These are phyloP conservation scores for Pararge aegeria DNA, from an alignment of 1,140 invertebrate species.

Conservation along the genomic window DNA sequence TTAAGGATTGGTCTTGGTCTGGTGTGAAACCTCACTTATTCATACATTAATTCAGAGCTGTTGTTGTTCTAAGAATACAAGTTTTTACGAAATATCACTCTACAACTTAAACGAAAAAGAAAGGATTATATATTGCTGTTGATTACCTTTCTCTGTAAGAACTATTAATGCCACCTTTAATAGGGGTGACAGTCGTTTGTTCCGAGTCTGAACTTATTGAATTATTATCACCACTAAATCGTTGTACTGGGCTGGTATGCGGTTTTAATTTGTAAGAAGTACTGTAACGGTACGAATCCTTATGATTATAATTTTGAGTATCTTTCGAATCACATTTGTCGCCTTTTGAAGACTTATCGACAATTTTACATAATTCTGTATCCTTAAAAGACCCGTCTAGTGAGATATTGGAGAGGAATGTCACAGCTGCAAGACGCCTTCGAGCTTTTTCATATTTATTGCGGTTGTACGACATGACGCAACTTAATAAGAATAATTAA, in stretches of 20 bases:
- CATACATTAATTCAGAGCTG: too few species aligned
- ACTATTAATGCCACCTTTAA: slow-evolving; percentile 49
- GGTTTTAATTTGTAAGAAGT: slow-evolving; percentile 45
- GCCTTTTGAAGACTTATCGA: slow-evolving; percentile 49
- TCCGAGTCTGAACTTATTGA: slow-evolving; percentile 86
- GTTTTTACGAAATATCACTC: too few species aligned
- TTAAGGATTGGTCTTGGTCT: too few species aligned
- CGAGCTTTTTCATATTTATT: slow-evolving; percentile 73
- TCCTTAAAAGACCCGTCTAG: slow-evolving; percentile 94
- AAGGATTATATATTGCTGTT: not conserved
- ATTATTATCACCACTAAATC: slow-evolving; percentile 75
- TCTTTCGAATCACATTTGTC: slow-evolving; percentile 52
- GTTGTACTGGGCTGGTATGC: slow-evolving; percentile 63
- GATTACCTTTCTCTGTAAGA: slow-evolving; percentile 84
- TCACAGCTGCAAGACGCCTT: slow-evolving; percentile 91
- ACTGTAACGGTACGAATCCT: slow-evolving; percentile 41
- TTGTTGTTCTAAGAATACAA: too few species aligned
- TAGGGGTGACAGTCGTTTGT: slow-evolving; percentile 70
- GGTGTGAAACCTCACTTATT: too few species aligned
- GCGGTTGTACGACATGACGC: slow-evolving; percentile 52
- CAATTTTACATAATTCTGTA: slow-evolving; percentile 70
- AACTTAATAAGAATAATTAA: not conserved
- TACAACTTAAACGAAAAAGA: too few species aligned
- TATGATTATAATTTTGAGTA: slow-evolving; percentile 38
- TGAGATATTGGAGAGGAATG: slow-evolving; percentile 96